These are phyloP conservation scores for Eupleurogrammus muticus DNA, from an alignment of 2,797 vertebrate genomes.

Conservation along the genomic window DNA sequence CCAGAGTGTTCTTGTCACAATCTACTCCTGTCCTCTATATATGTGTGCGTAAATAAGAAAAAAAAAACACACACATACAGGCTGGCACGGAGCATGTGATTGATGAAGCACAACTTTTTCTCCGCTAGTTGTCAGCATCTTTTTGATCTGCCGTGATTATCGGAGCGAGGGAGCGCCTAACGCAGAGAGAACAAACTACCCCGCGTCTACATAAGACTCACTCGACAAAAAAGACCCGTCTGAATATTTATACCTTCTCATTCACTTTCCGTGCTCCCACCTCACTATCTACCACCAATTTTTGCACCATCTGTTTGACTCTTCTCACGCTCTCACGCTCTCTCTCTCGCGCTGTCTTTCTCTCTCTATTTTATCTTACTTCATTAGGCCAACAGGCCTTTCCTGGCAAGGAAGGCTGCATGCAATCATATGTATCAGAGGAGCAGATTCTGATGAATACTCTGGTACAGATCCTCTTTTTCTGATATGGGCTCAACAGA, in stretches of 20 bases:
- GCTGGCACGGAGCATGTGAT: slow-evolving; percentile 49
- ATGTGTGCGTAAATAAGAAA: slow-evolving; percentile 57
- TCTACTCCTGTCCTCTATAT: slow-evolving; percentile 37
- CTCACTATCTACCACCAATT: slow-evolving; percentile 34
- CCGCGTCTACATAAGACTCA: slow-evolving; percentile 59
- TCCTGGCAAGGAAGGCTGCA: slow-evolving; percentile 51
- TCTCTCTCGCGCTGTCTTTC: not conserved
- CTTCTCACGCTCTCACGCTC: not conserved
- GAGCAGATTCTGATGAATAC: slow-evolving; percentile 66
- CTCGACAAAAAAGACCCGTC: slow-evolving; percentile 50
- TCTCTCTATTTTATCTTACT: slow-evolving; percentile 44
- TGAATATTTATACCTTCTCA: slow-evolving; percentile 66
- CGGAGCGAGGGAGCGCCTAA: slow-evolving; percentile 51
- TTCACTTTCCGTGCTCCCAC: slow-evolving; percentile 26
- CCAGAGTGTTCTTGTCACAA: slow-evolving; percentile 41
- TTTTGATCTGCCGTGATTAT: slow-evolving; percentile 70
- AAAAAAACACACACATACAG: slow-evolving; percentile 43
- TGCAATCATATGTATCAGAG: slow-evolving; percentile 64
- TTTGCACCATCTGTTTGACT: slow-evolving; percentile 25
- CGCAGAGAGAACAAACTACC: slow-evolving; percentile 49
- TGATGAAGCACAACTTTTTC: slow-evolving; percentile 68
- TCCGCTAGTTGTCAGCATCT: slow-evolving; percentile 56
- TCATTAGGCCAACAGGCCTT: slow-evolving; percentile 63
- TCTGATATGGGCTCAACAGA: slow-evolving; percentile 57
- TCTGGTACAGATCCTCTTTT: slow-evolving; percentile 62